Evolutionary conservation across 2,797 vertebrate genomes (phyloP).

Genomic region (Gallinago nigripennis): DNA sequence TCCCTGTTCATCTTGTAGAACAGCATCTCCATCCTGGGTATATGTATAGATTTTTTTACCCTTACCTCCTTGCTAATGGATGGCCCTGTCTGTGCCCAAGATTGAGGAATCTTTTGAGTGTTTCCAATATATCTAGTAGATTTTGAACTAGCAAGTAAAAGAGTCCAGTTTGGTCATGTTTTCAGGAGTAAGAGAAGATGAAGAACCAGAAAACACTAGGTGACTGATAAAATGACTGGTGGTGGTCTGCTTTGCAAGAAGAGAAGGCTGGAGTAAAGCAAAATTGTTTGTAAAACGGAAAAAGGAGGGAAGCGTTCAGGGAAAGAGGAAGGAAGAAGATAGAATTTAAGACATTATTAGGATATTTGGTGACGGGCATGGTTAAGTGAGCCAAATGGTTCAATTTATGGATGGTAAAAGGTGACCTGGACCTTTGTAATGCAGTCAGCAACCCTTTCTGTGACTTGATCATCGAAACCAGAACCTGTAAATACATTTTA

Average conservation of each 20-base stretch:
- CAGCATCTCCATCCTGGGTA: background rate
- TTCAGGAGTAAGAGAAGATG: background rate
- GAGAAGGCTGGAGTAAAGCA: background rate
- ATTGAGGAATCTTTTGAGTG: background rate
- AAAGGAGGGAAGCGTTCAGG: background rate
- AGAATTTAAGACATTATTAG: background rate
- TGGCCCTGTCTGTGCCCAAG: background rate
- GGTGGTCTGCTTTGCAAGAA: background rate
- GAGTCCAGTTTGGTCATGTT: background rate
- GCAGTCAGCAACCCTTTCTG: background rate
- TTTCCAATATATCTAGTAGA: background rate
- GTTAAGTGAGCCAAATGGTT: background rate
- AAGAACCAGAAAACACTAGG: background rate
- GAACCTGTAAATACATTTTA: background rate
- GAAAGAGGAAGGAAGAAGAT: background rate
- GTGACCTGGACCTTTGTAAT: background rate
- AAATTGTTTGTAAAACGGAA: background rate
- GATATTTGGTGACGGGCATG: background rate
- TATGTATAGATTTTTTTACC: background rate
- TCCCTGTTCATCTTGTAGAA: background rate
- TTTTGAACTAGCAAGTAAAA: background rate
- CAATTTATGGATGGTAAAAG: background rate
- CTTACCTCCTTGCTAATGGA: background rate
- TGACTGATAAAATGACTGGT: background rate
- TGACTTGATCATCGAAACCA: constrained; percentile 12